Evolutionary conservation across 2,113 vertebrate genomes (phyloP), one percentile per base, ranked within the genome.

Genomic region (Zapornia atra): DNA sequence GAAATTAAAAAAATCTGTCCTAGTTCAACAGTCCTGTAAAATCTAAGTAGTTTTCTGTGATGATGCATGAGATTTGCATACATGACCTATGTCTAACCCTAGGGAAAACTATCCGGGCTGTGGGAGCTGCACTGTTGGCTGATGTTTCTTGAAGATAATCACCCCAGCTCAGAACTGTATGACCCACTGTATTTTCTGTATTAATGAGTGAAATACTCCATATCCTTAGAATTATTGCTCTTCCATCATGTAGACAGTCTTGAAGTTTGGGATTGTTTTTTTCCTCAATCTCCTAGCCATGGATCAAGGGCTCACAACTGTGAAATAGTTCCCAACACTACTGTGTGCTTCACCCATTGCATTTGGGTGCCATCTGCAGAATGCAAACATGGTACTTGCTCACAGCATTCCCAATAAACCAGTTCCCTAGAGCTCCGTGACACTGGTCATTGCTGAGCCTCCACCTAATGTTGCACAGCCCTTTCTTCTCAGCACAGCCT

Each of bases 341-440:
- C 38, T 36, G 6, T 38, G 7, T 72, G 15, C 44, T 72, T 84
- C 53, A 87, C 8, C 26, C 25, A 29, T 18, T 53, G 26, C 16
- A 12, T 15, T 53, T 64, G 7, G 10, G 16, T 80, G 61, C 16
- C 53, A 44, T n/a, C 26, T 57, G 17, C 53, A 68, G 71, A 80
- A 31, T 6, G 11, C 0, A 0, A 59, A 4, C 11, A 2, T 10
- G 19, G 15, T 33, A 46, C 44, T 48, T 38, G 9, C 56, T 65
- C 33, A 54, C 18, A 25, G 18, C 3, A 1, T 13, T 78, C 29
- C 29, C 21, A 16, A 0, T 0, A 36, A 12, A 25, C 6, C 33
- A 11, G 14, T 44, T 64, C 44, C 26, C 5, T 29, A 66, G 24
- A 78, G 28, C 31, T 48, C 15, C 38, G 10, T 66, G n/a, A 6